Conservation (phyloP, 2,113 vertebrate genomes). For the Pollachius pollachius region DNA sequence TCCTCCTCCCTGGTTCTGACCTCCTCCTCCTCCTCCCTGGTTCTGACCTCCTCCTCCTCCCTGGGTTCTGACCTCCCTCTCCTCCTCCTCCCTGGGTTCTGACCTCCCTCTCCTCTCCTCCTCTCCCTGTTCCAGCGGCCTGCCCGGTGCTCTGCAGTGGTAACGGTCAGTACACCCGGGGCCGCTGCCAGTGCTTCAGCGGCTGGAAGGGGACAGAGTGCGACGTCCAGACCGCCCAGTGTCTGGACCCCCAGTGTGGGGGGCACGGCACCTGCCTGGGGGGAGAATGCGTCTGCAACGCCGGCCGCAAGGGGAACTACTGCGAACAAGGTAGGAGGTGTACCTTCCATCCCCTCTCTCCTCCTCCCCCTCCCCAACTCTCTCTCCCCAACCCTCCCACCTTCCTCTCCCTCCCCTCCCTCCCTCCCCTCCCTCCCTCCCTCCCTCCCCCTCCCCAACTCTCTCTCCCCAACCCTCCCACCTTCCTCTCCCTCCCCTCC, state of each 20-base stretch:
- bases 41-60: no score
- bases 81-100: no score
- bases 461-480: no score
- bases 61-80: no score
- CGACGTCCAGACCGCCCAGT: conserved; percentile 87
- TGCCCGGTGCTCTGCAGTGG: conserved; percentile 94
- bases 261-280: conserved; percentile 92
- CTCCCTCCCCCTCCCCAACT: no score
- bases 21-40: no score
- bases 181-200: conserved; percentile 95
- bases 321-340: conserved; percentile 89
- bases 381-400: no score
- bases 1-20: no score
- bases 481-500: no score
- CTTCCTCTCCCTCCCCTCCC: no score
- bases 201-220: conserved; percentile 98
- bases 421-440: no score
- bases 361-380: background rate
- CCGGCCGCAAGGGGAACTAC: conserved; percentile 88
- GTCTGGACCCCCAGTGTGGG: conserved; percentile 88
- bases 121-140: conserved; percentile 58
- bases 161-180: conserved; percentile 95
- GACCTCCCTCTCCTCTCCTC: background rate
- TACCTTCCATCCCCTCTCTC: no score
- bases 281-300: conserved; percentile 92